These are phyloP conservation scores for Stegodyphus dumicola DNA, from an alignment of 1,140 invertebrate species.

Conservation along the genomic window DNA sequence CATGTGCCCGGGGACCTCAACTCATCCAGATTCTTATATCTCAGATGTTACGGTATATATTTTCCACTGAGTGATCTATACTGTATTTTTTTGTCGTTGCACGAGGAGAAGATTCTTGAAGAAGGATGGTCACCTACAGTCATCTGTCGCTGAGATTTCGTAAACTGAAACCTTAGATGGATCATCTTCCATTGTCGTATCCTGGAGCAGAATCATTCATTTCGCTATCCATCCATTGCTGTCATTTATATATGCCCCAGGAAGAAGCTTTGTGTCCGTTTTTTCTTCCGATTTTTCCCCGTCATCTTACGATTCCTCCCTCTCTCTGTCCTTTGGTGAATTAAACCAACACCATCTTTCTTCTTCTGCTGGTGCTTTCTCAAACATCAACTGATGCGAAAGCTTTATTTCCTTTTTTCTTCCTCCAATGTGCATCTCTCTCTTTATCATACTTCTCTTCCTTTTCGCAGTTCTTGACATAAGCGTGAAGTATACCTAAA, in stretches of 20 bases:
- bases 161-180: conserved; percentile 41
- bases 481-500: too few species aligned
- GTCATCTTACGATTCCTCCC: neutral
- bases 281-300: neutral
- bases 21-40: conserved; percentile 43
- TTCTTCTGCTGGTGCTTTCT: conserved; percentile 9
- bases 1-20: conserved; percentile 5
- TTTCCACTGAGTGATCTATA: conserved; percentile 13
- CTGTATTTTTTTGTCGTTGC: neutral
- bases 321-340: neutral
- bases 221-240: conserved; percentile 41
- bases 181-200: conserved; percentile 43
- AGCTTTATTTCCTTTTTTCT: neutral
- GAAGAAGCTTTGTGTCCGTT: conserved; percentile 30
- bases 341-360: conserved; percentile 49
- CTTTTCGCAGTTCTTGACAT: too few species aligned
- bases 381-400: neutral
- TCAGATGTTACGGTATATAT: conserved; percentile 42
- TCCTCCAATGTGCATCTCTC: neutral
- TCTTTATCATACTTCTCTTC: too few species aligned
- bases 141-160: conserved; percentile 51
- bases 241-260: conserved; percentile 48
- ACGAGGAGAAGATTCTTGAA: conserved; percentile 16
- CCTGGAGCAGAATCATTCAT: conserved; percentile 46
- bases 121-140: conserved; percentile 55